phyloP scores from a whole-genome alignment of 1,140 invertebrate species.

The Triops longicaudatus region DNA sequence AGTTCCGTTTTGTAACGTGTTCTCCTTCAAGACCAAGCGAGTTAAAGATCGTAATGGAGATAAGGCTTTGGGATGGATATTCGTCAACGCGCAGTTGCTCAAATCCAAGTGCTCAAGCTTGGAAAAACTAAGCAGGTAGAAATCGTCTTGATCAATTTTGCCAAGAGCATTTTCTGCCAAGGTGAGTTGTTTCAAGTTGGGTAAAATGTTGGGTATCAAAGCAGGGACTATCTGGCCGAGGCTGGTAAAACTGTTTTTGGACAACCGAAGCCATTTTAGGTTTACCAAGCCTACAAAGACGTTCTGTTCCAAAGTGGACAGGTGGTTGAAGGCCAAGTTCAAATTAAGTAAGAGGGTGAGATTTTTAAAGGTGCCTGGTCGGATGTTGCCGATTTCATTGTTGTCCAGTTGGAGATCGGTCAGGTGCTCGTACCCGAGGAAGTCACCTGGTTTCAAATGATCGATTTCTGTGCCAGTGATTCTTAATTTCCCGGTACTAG shows the following conservation, averaged over 20 bases:
- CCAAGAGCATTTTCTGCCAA: constrained; percentile 41
- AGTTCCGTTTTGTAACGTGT: constrained; percentile 41
- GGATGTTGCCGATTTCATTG: constrained; percentile 23
- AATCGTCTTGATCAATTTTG: constrained; percentile 38
- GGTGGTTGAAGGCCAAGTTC: constrained; percentile 19
- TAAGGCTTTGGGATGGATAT: constrained; percentile 43
- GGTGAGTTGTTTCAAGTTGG: constrained; percentile 37
- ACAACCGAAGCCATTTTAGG: constrained; percentile 40
- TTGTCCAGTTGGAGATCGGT: constrained; percentile 23
- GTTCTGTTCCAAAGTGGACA: not conserved
- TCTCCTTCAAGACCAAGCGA: constrained; percentile 43
- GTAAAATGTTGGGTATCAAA: constrained; percentile 37
- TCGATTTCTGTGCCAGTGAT: not conserved
- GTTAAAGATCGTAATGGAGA: constrained; percentile 40
- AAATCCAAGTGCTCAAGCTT: constrained; percentile 39
- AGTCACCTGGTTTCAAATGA: not conserved
- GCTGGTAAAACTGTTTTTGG: constrained; percentile 41
- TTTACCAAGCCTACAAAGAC: constrained; percentile 37
- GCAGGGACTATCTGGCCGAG: constrained; percentile 37
- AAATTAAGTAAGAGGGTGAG: constrained; percentile 21
- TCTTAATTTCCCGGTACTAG: not conserved
- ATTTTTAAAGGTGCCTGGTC: constrained; percentile 23
- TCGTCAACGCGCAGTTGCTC: constrained; percentile 44
- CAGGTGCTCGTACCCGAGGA: constrained; percentile 15
- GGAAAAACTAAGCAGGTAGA: constrained; percentile 38